phyloP scores from a whole-genome alignment of 2,113 vertebrate species.

The Pseudois nayaur region DNA sequence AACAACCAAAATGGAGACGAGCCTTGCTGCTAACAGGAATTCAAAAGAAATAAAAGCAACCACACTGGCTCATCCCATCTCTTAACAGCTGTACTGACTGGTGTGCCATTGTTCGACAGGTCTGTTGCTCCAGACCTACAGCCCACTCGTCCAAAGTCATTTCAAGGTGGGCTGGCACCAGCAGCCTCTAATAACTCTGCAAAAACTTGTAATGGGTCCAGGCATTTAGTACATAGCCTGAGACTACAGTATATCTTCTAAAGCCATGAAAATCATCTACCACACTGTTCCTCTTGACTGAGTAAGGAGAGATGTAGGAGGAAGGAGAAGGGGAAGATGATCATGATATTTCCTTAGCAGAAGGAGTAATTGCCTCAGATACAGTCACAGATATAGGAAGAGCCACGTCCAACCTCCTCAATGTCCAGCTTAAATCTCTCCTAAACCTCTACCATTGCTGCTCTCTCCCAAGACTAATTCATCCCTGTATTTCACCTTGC shows the following conservation, averaged over 20 bases:
- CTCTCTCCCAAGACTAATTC: not conserved
- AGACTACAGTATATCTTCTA: not conserved
- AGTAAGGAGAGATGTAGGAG: not conserved
- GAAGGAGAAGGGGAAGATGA: not conserved
- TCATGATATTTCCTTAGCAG: not conserved
- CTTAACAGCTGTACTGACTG: no score
- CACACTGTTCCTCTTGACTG: not conserved
- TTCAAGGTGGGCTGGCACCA: not conserved
- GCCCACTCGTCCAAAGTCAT: not conserved
- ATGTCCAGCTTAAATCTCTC: not conserved
- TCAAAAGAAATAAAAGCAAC: not conserved
- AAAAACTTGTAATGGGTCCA: not conserved
- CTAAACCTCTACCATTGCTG: no score
- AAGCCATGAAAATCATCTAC: not conserved
- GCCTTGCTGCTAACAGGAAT: not conserved
- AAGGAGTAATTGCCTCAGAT: not conserved
- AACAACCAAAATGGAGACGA: not conserved
- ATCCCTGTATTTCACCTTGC: not conserved
- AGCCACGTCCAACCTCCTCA: accelerated
- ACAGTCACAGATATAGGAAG: not conserved
- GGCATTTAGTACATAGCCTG: not conserved
- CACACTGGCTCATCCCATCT: not conserved
- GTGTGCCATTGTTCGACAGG: no score
- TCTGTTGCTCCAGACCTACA: not conserved
- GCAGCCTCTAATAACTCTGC: not conserved